phyloP scores from a whole-genome alignment of 2,797 vertebrate species.

The Sciurus vulgaris region DNA sequence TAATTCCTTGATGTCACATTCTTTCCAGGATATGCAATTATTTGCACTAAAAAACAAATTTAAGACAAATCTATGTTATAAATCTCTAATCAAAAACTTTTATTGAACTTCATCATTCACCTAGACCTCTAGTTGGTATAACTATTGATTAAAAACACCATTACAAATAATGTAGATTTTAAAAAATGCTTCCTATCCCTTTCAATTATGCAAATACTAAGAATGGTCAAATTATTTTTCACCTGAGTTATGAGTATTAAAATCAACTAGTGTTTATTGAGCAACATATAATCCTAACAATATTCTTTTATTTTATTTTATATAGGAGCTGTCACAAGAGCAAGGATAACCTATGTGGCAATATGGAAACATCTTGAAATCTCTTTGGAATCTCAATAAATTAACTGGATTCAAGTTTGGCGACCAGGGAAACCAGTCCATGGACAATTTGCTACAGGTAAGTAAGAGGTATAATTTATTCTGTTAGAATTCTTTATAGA shows the following conservation, averaged over 20 bases:
- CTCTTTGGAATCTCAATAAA: background rate
- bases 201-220: conserved; percentile 3
- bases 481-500: background rate
- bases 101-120: background rate
- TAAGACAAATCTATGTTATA: background rate
- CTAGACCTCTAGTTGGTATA: background rate
- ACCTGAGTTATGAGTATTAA: background rate
- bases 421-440: conserved; percentile 55
- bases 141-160: background rate
- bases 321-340: conserved; percentile 63
- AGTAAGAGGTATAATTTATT: conserved; percentile 69
- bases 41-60: background rate
- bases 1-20: background rate
- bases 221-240: background rate
- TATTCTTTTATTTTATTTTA: background rate
- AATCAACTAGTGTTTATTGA: background rate
- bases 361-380: conserved; percentile 75
- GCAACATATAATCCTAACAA: background rate
- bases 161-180: background rate
- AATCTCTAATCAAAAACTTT: background rate
- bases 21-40: background rate
- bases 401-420: conserved; percentile 34
- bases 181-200: background rate
- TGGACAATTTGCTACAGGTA: conserved; percentile 81
- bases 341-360: conserved; percentile 21